phyloP scores from a whole-genome alignment of 2,113 vertebrate species.

The Terrapene triunguis region DNA sequence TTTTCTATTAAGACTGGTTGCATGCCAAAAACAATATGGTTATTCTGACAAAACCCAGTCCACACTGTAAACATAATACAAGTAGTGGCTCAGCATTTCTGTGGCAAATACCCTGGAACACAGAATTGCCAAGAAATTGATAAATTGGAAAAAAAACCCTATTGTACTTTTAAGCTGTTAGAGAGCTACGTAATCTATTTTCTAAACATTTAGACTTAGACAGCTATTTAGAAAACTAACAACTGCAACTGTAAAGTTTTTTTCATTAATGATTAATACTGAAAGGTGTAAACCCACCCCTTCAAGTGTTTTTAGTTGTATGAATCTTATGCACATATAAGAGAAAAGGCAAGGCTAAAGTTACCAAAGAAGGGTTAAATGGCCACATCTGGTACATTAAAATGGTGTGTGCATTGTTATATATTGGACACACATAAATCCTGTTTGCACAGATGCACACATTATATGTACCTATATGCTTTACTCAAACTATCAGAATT shows the following conservation, averaged over 20 bases:
- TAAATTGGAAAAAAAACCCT: not conserved
- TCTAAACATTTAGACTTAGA: not conserved
- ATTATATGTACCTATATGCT: not conserved
- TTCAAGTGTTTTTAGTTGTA: not conserved
- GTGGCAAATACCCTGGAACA: not conserved
- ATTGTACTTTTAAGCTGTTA: not conserved
- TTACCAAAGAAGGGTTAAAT: constrained; percentile 20
- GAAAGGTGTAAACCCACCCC: constrained; percentile 44
- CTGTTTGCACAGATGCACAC: not conserved
- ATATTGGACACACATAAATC: constrained; percentile 32
- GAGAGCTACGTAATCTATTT: not conserved
- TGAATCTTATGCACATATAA: not conserved
- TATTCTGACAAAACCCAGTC: constrained; percentile 65
- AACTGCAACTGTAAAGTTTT: not conserved
- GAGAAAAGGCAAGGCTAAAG: constrained; percentile 31
- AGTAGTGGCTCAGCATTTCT: not conserved
- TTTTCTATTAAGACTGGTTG: constrained; percentile 83
- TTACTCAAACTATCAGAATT: constrained; percentile 32
- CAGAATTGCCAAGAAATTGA: not conserved
- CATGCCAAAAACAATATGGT: constrained; percentile 32
- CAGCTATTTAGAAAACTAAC: not conserved
- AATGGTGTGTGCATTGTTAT: constrained; percentile 1
- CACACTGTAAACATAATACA: not conserved
- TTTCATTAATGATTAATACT: not conserved
- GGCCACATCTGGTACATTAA: not conserved